Evolutionary conservation across 2,888 invertebrate species (phyloP), one percentile per base, ranked within the genome.

Genomic region (Orchesella flavescens): DNA sequence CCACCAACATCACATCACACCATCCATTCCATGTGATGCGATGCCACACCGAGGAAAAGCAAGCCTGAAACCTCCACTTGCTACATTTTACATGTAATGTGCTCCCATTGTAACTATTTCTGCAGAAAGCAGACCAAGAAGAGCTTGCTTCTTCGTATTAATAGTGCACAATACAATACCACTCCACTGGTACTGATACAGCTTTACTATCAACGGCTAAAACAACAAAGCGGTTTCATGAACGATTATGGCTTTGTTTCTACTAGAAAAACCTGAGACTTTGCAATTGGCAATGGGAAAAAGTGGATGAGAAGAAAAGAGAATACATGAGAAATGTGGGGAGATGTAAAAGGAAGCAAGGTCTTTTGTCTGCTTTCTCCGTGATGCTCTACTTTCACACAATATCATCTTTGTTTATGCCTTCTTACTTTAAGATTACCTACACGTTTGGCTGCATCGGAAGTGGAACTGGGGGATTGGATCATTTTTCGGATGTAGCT

Each of bases 221-320:
- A 82, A 82, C 57, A 71, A 76, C 76, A 76, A 63, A 82, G 71
- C 72, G 44, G 76, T 69, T 76, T 76, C 72, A 75, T 82, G 76
- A 82, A 82, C 66, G 75, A 82, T 82, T 82, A 82, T 75, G 57
- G 59, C 65, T 82, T 76, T 76, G 76, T 82, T 75, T 69, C 23
- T n/a, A 34, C 34, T 17, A 17, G n/a, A 59, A 43, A 43, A 65
- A 63, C 49, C 59, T n/a, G 24, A 46, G 5, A 15, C 49, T 19
- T 34, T 34, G 17, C 53, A 34, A 66, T 68, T 76, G 43, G 76
- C 57, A 63, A 61, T 24, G 17, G 34, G 59, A 9, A 5, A 75
- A 76, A 66, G 43, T 57, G 63, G 24, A 24, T 65, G 65, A 24
- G 61, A 15, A 24, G 61, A 15, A 24, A 65, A 34, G 34, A 65